Base-by-base conservation (phyloP, 2,888 invertebrate species). In the Belgica antarctica region DNA sequence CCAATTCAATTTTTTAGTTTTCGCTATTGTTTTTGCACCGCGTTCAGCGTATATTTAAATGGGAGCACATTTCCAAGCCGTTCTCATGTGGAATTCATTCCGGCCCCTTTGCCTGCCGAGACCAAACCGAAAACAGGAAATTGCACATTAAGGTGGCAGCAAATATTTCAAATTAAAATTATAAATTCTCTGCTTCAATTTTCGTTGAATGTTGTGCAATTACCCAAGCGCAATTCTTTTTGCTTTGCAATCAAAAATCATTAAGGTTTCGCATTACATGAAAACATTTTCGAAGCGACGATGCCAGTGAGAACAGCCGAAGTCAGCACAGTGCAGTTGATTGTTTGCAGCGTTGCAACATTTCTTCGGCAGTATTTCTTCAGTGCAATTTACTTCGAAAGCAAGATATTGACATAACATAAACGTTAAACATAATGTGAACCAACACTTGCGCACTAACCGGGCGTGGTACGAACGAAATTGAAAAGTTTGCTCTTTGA, bases 111-210 rank as follows among this genome's bases (percentile, higher is more conserved):
- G 31, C 31, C n/a, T 7, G 31, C 10, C 31, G 31, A n/a, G n/a
- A n/a, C n/a, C n/a, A 61, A 34, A 24, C 22, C 41, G 22, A 41
- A 25, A 25, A 31, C 63, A 63, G 63, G 63, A 63, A 63, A 41
- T 63, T 63, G 46, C 25, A 63, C 46, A 25, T 63, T 63, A 63
- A 63, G 41, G 41, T 57, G 57, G 22, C 46, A 46, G 46, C 12
- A 17, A 10, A 46, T 46, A 46, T 46, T 46, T 46, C 46, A 46
- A 46, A 46, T 15, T 46, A 31, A 31, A 31, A 31, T 31, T 31
- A 10, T 31, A 31, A 31, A 31, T 10, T 31, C 10, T 10, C 15
- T 15, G n/a, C 22, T n/a, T n/a, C n/a, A 15, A 28, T 62, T 31
- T 25, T 12, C 8, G n/a, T 12, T 4, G 5, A 31, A 31, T 31